These are phyloP conservation scores for Colletes latitarsis DNA, from an alignment of 1,140 invertebrate genomes.

Conservation along the genomic window DNA sequence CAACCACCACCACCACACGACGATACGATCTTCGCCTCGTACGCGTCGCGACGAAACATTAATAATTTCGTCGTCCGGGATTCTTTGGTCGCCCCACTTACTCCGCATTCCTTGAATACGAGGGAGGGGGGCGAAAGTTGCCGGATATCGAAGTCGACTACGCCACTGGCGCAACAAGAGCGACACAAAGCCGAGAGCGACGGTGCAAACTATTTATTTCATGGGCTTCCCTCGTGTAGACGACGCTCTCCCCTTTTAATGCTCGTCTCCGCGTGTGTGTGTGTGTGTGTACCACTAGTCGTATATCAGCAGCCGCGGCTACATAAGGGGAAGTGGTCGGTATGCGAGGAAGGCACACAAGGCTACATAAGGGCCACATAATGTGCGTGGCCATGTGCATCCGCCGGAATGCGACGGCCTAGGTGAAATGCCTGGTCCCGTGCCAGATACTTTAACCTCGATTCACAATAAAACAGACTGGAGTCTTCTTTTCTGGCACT, in stretches of 20 bases:
- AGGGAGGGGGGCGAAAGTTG: no score
- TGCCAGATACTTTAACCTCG: slow-evolving; percentile 78
- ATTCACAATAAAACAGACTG: slow-evolving; percentile 77
- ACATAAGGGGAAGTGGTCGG: slow-evolving; percentile 39
- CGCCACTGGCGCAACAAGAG: slow-evolving; percentile 13
- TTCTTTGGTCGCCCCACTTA: slow-evolving; percentile 28
- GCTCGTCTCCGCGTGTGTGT: background rate
- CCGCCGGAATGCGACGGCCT: slow-evolving; percentile 63
- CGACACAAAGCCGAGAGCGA: slow-evolving; percentile 9
- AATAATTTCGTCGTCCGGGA: slow-evolving; percentile 4
- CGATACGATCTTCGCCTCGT: background rate
- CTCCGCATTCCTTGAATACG: slow-evolving; percentile 15
- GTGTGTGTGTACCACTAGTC: slow-evolving; percentile 8
- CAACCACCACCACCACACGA: background rate
- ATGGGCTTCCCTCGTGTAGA: slow-evolving; percentile 29
- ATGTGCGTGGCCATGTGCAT: slow-evolving; percentile 58
- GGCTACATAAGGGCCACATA: slow-evolving; percentile 44
- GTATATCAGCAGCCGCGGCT: slow-evolving; percentile 32
- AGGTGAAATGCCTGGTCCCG: slow-evolving; percentile 73
- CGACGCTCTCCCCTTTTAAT: slow-evolving; percentile 30
- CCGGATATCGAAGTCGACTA: background rate
- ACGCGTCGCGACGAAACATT: background rate
- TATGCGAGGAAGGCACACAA: slow-evolving; percentile 27
- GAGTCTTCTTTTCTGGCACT: slow-evolving; percentile 35
- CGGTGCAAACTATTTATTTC: slow-evolving; percentile 49